These are phyloP conservation scores for Enteromius viviparus DNA, from an alignment of 2,797 vertebrate species.

Conservation along the genomic window DNA sequence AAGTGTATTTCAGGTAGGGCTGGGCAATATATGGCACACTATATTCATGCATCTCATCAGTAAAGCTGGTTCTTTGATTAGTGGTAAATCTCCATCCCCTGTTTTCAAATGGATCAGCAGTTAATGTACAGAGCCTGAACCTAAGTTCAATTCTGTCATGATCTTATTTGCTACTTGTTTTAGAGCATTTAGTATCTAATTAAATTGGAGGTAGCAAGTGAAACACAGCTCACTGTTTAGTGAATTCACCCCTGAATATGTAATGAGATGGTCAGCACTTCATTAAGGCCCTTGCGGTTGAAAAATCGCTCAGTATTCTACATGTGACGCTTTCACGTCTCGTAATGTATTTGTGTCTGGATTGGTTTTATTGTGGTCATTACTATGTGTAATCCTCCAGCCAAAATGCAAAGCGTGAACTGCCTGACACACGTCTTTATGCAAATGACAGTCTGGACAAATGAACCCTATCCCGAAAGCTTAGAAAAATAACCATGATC, in stretches of 20 bases:
- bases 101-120: no score
- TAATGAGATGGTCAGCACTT: constrained; percentile 35
- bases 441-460: constrained; percentile 69
- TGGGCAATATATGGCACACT: no score
- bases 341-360: constrained; percentile 26
- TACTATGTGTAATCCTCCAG: neutral
- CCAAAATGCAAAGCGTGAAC: constrained; percentile 36
- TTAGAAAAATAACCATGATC: constrained; percentile 78
- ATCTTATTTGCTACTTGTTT: neutral
- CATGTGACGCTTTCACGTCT: constrained; percentile 12
- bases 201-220: neutral
- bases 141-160: no score
- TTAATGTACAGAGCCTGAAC: no score
- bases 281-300: constrained; percentile 27
- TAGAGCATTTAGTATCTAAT: neutral
- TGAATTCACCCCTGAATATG: constrained; percentile 23
- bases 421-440: constrained; percentile 64
- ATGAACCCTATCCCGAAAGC: constrained; percentile 65
- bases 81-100: no score
- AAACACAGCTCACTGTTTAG: neutral
- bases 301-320: constrained; percentile 39
- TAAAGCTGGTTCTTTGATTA: no score
- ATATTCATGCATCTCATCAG: no score
- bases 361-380: constrained; percentile 44
- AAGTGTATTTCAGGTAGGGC: neutral